Conservation (phyloP, 2,113 vertebrate genomes). For the Suricata suricatta region DNA sequence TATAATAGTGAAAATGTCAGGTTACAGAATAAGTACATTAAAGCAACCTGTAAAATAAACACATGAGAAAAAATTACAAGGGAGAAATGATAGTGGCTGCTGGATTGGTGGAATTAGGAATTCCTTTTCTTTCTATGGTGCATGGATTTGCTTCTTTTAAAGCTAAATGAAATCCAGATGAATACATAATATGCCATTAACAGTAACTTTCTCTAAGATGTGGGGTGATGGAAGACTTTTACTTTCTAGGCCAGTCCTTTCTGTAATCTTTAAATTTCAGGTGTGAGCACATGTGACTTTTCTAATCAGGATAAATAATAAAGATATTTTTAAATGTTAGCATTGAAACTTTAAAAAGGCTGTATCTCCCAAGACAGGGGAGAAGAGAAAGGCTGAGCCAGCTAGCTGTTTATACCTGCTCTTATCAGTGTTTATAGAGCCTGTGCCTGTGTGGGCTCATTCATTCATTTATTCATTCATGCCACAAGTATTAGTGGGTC, state of each 20-base stretch:
- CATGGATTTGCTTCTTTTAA: neutral
- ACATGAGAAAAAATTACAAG: neutral
- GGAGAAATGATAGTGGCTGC: neutral
- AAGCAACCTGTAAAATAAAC: neutral
- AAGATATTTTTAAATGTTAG: conserved; percentile 44
- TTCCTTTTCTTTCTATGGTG: neutral
- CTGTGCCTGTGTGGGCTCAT: neutral
- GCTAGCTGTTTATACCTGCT: neutral
- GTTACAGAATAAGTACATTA: neutral
- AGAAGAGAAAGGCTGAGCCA: neutral
- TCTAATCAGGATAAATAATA: neutral
- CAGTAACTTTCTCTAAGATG: conserved; percentile 26
- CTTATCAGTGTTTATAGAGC: neutral
- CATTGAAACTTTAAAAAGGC: neutral
- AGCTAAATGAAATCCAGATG: neutral
- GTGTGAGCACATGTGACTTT: conserved; percentile 1
- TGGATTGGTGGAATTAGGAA: neutral
- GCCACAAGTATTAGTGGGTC: neutral
- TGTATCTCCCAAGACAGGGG: neutral
- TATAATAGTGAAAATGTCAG: neutral
- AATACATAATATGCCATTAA: neutral
- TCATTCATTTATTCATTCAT: neutral
- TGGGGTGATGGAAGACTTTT: neutral
- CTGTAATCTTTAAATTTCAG: conserved; percentile 49
- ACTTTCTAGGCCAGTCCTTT: conserved; percentile 20